Conservation (phyloP, 2,113 vertebrate species). For the Sorex araneus region DNA sequence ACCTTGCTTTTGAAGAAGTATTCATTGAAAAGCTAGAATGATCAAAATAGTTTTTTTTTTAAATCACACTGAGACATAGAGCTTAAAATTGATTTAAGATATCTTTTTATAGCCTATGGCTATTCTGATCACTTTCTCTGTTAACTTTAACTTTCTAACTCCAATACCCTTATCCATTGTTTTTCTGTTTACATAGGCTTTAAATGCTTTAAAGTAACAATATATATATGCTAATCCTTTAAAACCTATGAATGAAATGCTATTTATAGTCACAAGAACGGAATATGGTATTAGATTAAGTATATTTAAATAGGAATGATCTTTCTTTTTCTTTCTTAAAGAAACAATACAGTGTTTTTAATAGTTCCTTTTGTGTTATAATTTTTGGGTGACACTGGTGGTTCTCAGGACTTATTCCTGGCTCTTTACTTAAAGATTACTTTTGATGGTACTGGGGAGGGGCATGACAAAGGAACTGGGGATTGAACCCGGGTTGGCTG, state of each 20-base stretch:
- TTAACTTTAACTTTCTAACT: neutral
- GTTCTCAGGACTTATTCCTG: too few species aligned
- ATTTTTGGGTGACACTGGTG: too few species aligned
- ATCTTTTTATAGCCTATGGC: neutral
- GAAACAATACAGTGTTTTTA: too few species aligned
- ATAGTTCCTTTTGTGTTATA: too few species aligned
- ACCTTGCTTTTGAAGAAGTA: conserved; percentile 19
- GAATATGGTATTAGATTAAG: neutral
- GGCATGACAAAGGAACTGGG: too few species aligned
- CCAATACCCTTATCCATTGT: neutral
- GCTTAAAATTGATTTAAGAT: neutral
- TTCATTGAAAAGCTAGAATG: neutral
- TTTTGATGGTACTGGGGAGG: too few species aligned
- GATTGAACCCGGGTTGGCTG: too few species aligned
- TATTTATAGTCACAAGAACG: neutral
- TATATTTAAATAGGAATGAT: neutral
- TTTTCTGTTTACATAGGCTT: neutral
- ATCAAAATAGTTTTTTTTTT: conserved; percentile 56
- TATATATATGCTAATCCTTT: neutral
- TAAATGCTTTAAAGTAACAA: neutral
- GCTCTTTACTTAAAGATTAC: too few species aligned
- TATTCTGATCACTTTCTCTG: neutral
- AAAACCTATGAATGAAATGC: neutral
- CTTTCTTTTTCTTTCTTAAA: too few species aligned
- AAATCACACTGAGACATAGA: conserved; percentile 5